These are phyloP conservation scores for Hafferia zeledoni DNA, from an alignment of 2,797 vertebrate species.

Conservation along the genomic window DNA sequence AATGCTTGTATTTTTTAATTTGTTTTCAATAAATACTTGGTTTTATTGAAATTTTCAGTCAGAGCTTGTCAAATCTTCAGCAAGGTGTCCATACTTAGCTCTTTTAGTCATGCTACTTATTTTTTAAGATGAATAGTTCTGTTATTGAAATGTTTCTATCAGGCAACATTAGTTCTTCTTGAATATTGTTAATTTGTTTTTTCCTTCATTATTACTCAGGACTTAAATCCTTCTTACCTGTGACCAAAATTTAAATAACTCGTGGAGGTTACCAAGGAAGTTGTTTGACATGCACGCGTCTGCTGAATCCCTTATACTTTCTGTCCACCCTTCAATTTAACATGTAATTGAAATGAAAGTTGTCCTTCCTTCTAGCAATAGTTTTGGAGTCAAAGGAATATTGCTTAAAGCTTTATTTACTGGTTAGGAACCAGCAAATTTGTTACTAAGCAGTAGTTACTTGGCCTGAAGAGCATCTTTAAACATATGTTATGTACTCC, in stretches of 20 bases:
- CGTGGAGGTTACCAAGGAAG: neutral
- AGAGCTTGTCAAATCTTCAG: neutral
- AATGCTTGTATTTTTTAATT: neutral
- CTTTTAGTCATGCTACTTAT: neutral
- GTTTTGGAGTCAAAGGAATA: neutral
- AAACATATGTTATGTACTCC: neutral
- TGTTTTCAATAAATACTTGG: neutral
- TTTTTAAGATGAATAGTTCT: neutral
- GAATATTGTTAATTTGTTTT: neutral
- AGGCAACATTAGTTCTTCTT: neutral
- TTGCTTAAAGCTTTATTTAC: neutral
- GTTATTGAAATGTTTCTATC: neutral
- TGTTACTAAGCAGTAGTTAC: neutral
- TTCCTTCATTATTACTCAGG: neutral
- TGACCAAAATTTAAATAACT: neutral
- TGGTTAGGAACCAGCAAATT: neutral
- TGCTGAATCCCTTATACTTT: neutral
- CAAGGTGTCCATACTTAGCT: neutral
- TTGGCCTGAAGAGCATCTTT: neutral
- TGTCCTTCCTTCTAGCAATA: neutral
- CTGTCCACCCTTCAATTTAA: neutral
- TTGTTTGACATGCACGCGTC: neutral
- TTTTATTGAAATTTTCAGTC: neutral
- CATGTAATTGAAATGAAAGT: neutral
- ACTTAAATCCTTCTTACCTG: neutral